Evolutionary conservation across 2,797 vertebrate genomes (phyloP).

Genomic region (Liparis tanakae): DNA sequence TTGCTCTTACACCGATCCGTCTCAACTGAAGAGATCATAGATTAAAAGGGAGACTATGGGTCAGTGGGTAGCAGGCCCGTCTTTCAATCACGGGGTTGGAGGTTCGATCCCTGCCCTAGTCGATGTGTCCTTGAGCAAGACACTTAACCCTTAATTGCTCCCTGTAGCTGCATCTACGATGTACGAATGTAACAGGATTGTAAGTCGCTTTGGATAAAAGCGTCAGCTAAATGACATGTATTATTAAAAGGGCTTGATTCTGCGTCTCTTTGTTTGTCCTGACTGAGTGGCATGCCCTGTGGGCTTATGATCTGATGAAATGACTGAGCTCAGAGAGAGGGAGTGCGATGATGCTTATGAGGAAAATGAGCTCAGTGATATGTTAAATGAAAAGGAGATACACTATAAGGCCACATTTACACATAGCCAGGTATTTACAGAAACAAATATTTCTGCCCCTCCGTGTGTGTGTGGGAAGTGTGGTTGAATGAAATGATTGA

Average conservation of each 20-base stretch:
- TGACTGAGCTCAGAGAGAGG: background rate
- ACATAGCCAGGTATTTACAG: too few species aligned
- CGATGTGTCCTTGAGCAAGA: too few species aligned
- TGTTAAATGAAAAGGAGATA: background rate
- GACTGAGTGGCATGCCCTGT: background rate
- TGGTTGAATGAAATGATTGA: constrained; percentile 17
- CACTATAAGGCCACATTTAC: too few species aligned
- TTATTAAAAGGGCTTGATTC: constrained; percentile 15
- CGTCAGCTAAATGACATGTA: too few species aligned
- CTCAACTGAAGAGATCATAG: background rate
- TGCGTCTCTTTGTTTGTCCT: constrained; percentile 21
- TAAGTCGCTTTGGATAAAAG: too few species aligned
- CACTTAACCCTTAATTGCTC: too few species aligned
- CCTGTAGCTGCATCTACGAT: too few species aligned
- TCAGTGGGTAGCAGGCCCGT: too few species aligned
- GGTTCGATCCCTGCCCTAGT: too few species aligned
- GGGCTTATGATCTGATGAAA: constrained; percentile 23
- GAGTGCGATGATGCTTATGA: constrained; percentile 8
- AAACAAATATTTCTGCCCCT: too few species aligned
- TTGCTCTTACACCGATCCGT: background rate
- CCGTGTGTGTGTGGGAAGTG: background rate
- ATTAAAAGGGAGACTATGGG: background rate
- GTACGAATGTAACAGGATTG: too few species aligned
- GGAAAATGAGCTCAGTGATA: background rate
- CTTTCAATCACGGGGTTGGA: too few species aligned